Evolutionary conservation across 2,888 invertebrate genomes (phyloP), one percentile per base, ranked within the genome.

Genomic region (Caenorhabditis sp.): DNA sequence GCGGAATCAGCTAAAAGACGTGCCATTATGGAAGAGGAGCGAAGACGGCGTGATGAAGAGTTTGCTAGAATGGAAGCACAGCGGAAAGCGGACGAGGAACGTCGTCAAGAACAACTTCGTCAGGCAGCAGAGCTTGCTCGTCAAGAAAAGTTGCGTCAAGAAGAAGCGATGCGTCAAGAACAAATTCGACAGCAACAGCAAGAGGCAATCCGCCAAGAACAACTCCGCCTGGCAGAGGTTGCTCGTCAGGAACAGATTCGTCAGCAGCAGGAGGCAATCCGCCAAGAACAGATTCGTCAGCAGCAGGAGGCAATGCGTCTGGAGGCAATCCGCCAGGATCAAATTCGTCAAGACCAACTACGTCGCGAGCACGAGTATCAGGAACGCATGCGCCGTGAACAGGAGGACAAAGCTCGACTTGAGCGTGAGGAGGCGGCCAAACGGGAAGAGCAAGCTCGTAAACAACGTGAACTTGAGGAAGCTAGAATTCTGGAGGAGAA

Each of bases 241-340:
- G 55, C 55, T 55, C 55, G 55, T 51, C 51, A 22, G 13, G 40
- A 40, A 40, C 11, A 40, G 13, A 8, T 40, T 2, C 40, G 40
- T 6, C 6, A 11, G 40, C 9, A 40, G 40, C 40, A 40, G 13
- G 47, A 40, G 15, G 40, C 40, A 13, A 15, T 15, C 3, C 40
- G 40, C n/a, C n/a, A n/a, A n/a, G 44, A 51, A 88, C 77, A 85
- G 68, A 79, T 85, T 93, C 80, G 58, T 22, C 1, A 8, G 8
- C 61, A 47, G n/a, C 47, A 40, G 26, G 44, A 61, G 40, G 9
- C 5, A 32, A 13, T 11, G 15, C 40, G 93, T 98, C 61, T 94
- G 97, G 56, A 98, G 99, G 98, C 98, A 6, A n/a, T n/a, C n/a
- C n/a, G n/a, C n/a, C n/a, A n/a, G n/a, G n/a, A n/a, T n/a, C n/a